Conservation (phyloP, 2,113 vertebrate species). For the Micronisus gabar region DNA sequence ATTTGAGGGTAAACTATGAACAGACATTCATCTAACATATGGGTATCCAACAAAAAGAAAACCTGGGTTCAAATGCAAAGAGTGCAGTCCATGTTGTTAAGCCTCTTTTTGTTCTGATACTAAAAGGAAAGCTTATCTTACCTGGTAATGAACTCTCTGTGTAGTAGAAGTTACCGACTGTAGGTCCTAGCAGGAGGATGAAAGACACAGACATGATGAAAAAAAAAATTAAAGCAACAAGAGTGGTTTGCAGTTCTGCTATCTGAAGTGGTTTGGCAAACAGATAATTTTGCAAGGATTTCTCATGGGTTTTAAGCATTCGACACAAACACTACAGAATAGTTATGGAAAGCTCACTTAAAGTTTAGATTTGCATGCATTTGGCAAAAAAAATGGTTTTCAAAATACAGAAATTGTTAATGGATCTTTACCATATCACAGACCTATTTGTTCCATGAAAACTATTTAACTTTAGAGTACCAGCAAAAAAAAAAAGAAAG, state of each 20-base stretch:
- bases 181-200: slow-evolving; percentile 69
- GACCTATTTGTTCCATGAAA: not conserved
- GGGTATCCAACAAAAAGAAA: not conserved
- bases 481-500: not conserved
- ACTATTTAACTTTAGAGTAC: not conserved
- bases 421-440: not conserved
- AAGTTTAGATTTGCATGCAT: not conserved
- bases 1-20: not conserved
- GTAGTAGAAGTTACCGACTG: slow-evolving; percentile 75
- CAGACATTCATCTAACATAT: not conserved
- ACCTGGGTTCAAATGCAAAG: not conserved
- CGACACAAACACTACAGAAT: not conserved
- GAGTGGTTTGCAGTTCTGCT: not conserved
- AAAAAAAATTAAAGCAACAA: not conserved
- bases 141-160: slow-evolving; percentile 95
- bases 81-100: not conserved
- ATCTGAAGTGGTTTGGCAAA: not conserved
- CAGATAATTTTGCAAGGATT: not conserved
- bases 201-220: not conserved
- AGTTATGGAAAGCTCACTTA: not conserved
- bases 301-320: not conserved
- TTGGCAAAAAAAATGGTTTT: not conserved
- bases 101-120: not conserved
- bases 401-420: not conserved
- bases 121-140: slow-evolving; percentile 65